These are phyloP conservation scores for Phragmatobia fuliginosa DNA, from an alignment of 2,888 invertebrate genomes.

Conservation along the genomic window DNA sequence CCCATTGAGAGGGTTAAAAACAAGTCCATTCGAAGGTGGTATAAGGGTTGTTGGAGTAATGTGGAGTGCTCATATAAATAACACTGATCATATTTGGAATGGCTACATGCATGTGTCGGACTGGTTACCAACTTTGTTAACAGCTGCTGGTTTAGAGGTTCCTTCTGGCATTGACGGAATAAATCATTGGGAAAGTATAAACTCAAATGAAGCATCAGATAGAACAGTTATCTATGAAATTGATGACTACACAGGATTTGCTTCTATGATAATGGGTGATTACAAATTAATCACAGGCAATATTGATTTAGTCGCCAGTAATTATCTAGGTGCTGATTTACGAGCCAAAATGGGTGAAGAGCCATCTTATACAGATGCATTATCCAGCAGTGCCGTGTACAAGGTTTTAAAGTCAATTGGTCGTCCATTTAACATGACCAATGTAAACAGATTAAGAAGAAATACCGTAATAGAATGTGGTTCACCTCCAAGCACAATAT, in stretches of 20 bases:
- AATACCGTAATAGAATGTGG: conserved; percentile 61
- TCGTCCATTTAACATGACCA: conserved; percentile 50
- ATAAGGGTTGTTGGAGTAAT: conserved; percentile 90
- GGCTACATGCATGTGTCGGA: conserved; percentile 92
- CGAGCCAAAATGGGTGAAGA: conserved; percentile 62
- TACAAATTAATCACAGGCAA: conserved; percentile 73
- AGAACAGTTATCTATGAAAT: conserved; percentile 72
- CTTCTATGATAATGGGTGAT: conserved; percentile 65
- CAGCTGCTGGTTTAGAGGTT: conserved; percentile 63
- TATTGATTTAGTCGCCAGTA: conserved; percentile 52
- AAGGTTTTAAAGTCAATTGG: conserved; percentile 57
- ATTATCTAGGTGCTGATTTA: conserved; percentile 66
- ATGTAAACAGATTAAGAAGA: conserved; percentile 56
- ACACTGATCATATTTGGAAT: conserved; percentile 77
- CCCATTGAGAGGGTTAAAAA: conserved; percentile 92
- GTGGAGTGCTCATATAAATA: conserved; percentile 84
- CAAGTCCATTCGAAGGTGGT: conserved; percentile 94
- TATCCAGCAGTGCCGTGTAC: conserved; percentile 62
- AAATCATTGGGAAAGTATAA: conserved; percentile 72
- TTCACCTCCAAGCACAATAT: conserved; percentile 44
- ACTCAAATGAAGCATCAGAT: conserved; percentile 58
- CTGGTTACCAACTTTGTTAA: conserved; percentile 91
- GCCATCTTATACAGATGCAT: conserved; percentile 61
- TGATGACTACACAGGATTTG: conserved; percentile 68
- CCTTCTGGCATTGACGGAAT: conserved; percentile 71